phyloP scores from a whole-genome alignment of 2,113 vertebrate genomes.

The Ranitomeya imitator region DNA sequence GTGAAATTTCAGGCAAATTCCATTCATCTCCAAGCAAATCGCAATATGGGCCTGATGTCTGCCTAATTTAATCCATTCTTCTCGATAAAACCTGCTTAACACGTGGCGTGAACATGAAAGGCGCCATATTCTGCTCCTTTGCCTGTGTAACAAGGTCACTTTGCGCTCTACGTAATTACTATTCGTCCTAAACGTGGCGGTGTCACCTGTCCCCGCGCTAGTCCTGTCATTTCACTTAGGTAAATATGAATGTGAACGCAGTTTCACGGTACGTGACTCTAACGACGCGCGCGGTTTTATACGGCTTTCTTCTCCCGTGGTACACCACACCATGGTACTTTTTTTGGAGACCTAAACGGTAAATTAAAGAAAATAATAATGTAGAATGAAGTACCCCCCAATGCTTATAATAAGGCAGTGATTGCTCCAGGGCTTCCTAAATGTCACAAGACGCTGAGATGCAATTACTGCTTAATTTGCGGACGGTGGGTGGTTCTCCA shows the following conservation, averaged over 20 bases:
- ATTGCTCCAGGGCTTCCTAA: slow-evolving; percentile 46
- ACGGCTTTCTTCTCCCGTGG: slow-evolving; percentile 4
- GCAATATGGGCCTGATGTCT: too few relatives aligned
- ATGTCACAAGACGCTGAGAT: slow-evolving; percentile 50
- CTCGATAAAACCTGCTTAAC: too few relatives aligned
- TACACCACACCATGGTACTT: slow-evolving; percentile 12
- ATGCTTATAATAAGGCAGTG: slow-evolving; percentile 55
- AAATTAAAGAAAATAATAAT: slow-evolving; percentile 50
- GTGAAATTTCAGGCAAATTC: too few relatives aligned
- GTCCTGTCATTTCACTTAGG: background rate
- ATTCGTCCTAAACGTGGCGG: fast-evolving
- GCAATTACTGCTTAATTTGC: slow-evolving; percentile 55
- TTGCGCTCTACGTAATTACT: background rate
- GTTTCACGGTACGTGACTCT: slow-evolving; percentile 31
- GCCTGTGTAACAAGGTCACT: background rate
- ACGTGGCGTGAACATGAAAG: too few relatives aligned
- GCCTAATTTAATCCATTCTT: too few relatives aligned
- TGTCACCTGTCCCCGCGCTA: background rate
- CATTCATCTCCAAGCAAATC: too few relatives aligned
- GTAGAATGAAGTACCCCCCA: slow-evolving; percentile 45
- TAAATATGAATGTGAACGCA: slow-evolving; percentile 30
- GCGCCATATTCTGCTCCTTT: too few relatives aligned
- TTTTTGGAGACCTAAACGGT: slow-evolving; percentile 25
- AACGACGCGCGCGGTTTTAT: slow-evolving; percentile 14
- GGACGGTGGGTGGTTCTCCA: slow-evolving; percentile 37